Base-by-base conservation (phyloP, 2,888 invertebrate species). In the Empis livida region DNA sequence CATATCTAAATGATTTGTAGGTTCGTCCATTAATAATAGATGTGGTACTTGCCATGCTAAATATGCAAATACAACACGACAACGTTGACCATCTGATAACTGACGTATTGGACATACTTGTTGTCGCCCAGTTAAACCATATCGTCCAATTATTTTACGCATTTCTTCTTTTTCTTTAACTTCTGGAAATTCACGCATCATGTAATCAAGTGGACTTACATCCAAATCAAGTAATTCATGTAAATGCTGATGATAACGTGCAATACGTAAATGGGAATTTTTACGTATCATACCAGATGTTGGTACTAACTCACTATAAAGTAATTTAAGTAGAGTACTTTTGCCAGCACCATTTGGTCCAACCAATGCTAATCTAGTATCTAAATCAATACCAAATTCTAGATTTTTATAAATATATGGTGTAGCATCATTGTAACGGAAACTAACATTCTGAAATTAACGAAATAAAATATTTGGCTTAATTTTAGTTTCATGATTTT, bases 321-420 rank as follows among this genome's bases (percentile, higher is more conserved):
- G 76, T 52, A 99, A 73, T 67, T 99, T 99, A 45, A 99, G 74
- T 5, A 99, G 75, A 0, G 99, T 99, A 57, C 95, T 94, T 71
- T 99, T 99, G 57, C 99, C 99, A 47, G 97, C 97, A 57, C 99
- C 99, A 68, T 99, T 99, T 5, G 97, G 97, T 0, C 90, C 97
- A 1, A 99, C 97, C 43, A 99, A 73, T 13, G 97, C 99, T 40
- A 99, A 74, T 63, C 85, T 76, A 0, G 97, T 96, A 66, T 99
- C 99, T 54, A 99, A 75, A 73, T 99, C 99, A 59, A 99, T 93
- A 62, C 99, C 99, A 67, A 99, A 99, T 70, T 99, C 99, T 48
- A 99, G 72, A 68, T 97, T 87, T 68, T 88, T 93, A 72, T 99
- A 99, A 61, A 99, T 99, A 77, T 78, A 85, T 0, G 95, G 93